Evolutionary conservation across 2,797 vertebrate genomes (phyloP), one percentile per base, ranked within the genome.

Genomic region (Morus bassanus): DNA sequence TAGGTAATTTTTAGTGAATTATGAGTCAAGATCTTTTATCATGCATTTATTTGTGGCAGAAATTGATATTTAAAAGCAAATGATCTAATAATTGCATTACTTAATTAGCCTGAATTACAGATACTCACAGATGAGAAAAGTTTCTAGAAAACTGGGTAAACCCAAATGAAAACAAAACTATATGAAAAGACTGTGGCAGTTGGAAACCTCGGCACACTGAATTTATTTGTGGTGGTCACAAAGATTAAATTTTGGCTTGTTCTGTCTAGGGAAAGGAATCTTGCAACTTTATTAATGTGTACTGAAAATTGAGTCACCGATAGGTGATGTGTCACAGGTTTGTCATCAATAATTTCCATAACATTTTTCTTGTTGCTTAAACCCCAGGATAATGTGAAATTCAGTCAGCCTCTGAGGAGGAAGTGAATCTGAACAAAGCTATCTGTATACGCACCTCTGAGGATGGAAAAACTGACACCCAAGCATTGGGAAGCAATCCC

Each of bases 381-480:
- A 46, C 22, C 16, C 3, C 51, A 53, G 24, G 21, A 64, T 70
- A 23, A 70, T 5, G 9, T 56, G 39, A 57, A 21, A 57, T 79
- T 68, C 21, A 7, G 24, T 82, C 23, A 30, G 16, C 7, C 17
- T 84, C 33, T 28, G 45, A 51, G 31, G 11, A 72, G 30, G 33
- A 87, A 72, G 37, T 8, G 18, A 74, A 59, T 88, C 56, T 43
- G 54, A 50, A 13, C 1, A 5, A 57, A 75, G 5, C 11, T 56
- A 37, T 81, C 14, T 37, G 3, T 53, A 5, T 54, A 27, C 0
- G 0, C 28, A 18, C 6, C 6, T 86, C 43, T 51, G 27, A n/a
- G 28, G 31, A 15, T 4, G 8, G 8, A 46, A 88, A 59, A 30
- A 4, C 11, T 6, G 45, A 60, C 48, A 39, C 24, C 15, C 13